A percentile compares a stretch with the other conserved stretches of the same genome.
Conservation (phyloP, 2,888 invertebrate species). For the Muschampia plurimacula region DNA sequence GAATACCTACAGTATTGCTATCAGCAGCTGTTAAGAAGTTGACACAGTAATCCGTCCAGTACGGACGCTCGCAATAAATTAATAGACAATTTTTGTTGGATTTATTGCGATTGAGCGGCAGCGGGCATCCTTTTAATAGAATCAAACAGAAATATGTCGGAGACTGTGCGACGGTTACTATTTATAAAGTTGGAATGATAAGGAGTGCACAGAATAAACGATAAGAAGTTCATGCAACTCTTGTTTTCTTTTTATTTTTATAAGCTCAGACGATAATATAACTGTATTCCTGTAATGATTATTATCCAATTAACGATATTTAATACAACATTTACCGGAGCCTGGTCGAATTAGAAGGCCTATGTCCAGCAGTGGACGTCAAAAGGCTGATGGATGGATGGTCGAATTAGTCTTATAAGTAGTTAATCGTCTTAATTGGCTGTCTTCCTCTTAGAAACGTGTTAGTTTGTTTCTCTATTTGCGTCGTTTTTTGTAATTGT, state of each 20-base stretch:
- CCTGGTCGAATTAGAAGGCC: no score
- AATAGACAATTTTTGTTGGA: slow-evolving; percentile 37
- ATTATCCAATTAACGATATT: neutral
- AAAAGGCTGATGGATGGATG: no score
- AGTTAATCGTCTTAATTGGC: neutral
- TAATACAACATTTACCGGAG: neutral
- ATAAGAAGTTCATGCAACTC: slow-evolving; percentile 25
- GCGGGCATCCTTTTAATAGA: slow-evolving; percentile 25
- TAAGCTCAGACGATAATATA: slow-evolving; percentile 1
- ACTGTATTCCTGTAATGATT: neutral
- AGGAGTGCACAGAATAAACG: slow-evolving; percentile 36
- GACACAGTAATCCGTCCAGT: slow-evolving; percentile 26
- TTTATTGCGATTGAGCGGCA: slow-evolving; percentile 27
- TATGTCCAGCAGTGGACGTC: no score
- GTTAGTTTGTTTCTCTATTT: neutral
- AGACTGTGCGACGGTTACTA: slow-evolving; percentile 48
- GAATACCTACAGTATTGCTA: slow-evolving; percentile 9
- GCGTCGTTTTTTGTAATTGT: no score
- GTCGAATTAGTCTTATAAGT: neutral
- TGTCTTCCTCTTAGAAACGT: neutral
- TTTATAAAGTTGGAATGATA: slow-evolving; percentile 46
- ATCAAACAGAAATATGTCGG: neutral
- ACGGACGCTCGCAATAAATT: slow-evolving; percentile 25
- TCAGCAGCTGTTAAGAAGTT: neutral
- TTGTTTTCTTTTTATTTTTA: slow-evolving; percentile 23